Evolutionary conservation across 2,797 vertebrate species (phyloP).

Genomic region (Psittacula echo): DNA sequence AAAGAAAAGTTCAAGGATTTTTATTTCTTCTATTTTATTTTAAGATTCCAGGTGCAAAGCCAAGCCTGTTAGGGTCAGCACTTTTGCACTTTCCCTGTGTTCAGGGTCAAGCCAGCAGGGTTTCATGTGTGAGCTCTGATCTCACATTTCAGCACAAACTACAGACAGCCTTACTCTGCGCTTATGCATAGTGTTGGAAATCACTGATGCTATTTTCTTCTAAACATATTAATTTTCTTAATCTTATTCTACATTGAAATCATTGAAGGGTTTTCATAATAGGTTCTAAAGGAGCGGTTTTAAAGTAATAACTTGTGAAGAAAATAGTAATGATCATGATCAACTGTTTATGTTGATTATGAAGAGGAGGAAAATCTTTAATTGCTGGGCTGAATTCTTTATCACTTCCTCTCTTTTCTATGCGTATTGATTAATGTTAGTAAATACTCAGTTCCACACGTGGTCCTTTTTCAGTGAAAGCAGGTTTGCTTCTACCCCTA

Average conservation of each 20-base stretch:
- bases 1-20: conserved; percentile 47
- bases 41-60: conserved; percentile 66
- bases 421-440: conserved; percentile 48
- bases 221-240: conserved; percentile 46
- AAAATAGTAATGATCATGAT: neutral
- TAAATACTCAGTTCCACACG: conserved; percentile 33
- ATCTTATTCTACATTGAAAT: conserved; percentile 24
- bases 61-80: conserved; percentile 70
- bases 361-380: conserved; percentile 22
- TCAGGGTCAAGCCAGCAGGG: conserved; percentile 68
- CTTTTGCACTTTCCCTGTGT: conserved; percentile 72
- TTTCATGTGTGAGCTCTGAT: conserved; percentile 60
- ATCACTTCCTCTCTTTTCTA: conserved; percentile 50
- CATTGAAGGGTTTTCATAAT: neutral
- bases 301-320: conserved; percentile 15
- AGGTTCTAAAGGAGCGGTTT: neutral
- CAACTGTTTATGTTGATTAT: neutral
- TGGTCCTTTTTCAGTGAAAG: conserved; percentile 15
- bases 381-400: conserved; percentile 64
- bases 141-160: conserved; percentile 55
- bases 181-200: conserved; percentile 68
- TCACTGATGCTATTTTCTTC: conserved; percentile 56
- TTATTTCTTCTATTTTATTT: neutral
- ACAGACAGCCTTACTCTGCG: conserved; percentile 51
- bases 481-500: conserved; percentile 1